phyloP scores from a whole-genome alignment of 2,888 invertebrate species.

The Melanchra persicariae region DNA sequence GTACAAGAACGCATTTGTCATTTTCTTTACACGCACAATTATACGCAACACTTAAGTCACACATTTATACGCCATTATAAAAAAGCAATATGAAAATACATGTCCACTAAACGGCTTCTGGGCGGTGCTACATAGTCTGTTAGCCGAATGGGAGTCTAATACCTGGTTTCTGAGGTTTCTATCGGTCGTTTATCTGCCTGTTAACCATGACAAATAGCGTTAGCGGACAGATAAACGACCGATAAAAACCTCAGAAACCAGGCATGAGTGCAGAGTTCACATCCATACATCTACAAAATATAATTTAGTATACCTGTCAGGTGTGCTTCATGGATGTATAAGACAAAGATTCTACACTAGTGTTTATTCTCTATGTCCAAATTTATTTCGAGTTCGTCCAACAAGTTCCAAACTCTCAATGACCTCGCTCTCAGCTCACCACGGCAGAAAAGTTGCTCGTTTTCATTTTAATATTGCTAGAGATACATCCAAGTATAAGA shows the following conservation, averaged over 20 bases:
- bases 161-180: too few relatives aligned
- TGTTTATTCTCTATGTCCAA: background rate
- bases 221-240: too few relatives aligned
- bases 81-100: constrained; percentile 37
- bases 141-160: background rate
- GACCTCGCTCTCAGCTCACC: background rate
- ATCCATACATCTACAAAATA: background rate
- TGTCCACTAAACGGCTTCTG: background rate
- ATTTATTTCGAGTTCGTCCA: background rate
- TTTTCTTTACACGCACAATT: constrained; percentile 30
- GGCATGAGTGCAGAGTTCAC: background rate
- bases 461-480: background rate
- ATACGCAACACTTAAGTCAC: constrained; percentile 41
- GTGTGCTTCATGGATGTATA: background rate
- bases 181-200: too few relatives aligned
- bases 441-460: background rate
- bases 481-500: background rate
- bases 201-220: too few relatives aligned
- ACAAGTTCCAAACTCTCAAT: background rate
- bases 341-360: too few relatives aligned
- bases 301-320: background rate
- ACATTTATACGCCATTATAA: constrained; percentile 42
- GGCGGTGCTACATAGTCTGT: background rate
- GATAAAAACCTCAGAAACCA: too few relatives aligned
- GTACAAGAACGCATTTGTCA: constrained; percentile 26